Conservation (phyloP, 2,797 vertebrate genomes). For the Pipistrellus nathusii region DNA sequence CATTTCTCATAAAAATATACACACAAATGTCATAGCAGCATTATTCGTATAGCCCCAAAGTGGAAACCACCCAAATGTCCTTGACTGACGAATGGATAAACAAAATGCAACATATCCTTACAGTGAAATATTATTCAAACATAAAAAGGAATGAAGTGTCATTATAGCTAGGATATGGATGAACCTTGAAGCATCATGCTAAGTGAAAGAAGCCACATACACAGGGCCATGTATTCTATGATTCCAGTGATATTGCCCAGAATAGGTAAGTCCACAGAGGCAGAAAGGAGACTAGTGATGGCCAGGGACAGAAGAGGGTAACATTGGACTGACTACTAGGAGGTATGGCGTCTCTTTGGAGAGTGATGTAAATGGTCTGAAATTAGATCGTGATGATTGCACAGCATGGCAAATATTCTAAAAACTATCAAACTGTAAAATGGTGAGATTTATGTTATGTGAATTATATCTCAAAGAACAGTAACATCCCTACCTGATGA, state of each 20-base stretch:
- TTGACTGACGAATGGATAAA: background rate
- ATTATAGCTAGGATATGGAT: background rate
- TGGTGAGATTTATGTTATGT: background rate
- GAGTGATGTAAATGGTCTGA: background rate
- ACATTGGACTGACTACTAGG: background rate
- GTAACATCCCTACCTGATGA: background rate
- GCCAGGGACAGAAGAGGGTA: too few relatives aligned
- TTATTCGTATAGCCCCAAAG: background rate
- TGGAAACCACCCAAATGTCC: background rate
- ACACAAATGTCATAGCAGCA: background rate
- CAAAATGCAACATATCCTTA: background rate
- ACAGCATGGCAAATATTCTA: background rate
- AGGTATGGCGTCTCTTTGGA: background rate
- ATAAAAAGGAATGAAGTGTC: background rate
- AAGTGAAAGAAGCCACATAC: background rate
- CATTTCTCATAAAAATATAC: background rate
- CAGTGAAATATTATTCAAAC: background rate
- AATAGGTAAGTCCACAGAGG: background rate
- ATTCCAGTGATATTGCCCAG: background rate
- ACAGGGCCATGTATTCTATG: background rate
- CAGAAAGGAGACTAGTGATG: background rate
- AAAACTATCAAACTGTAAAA: background rate
- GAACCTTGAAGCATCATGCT: background rate
- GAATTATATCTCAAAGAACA: background rate
- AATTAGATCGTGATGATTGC: background rate